Evolutionary conservation across 2,113 vertebrate species (phyloP).

Genomic region (Cathartes aura): DNA sequence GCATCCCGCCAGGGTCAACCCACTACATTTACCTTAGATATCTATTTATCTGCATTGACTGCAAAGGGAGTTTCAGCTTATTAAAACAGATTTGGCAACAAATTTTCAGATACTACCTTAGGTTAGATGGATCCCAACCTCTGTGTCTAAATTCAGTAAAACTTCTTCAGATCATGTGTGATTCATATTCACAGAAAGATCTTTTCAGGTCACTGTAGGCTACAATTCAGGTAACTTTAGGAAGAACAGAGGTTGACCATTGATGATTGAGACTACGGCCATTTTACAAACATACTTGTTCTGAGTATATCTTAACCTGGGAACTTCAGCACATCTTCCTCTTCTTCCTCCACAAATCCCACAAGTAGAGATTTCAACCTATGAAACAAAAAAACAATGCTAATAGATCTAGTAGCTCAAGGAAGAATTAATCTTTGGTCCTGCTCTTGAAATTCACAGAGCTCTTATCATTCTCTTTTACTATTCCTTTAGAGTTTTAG

Average conservation of each 20-base stretch:
- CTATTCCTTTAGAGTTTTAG: neutral
- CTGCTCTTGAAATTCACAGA: neutral
- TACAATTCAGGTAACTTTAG: neutral
- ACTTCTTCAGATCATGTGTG: neutral
- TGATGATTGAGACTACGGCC: neutral
- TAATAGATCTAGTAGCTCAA: neutral
- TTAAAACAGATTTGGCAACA: neutral
- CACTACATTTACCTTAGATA: neutral
- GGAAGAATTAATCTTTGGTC: neutral
- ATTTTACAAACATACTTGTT: neutral
- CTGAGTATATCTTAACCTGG: neutral
- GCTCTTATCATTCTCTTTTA: neutral
- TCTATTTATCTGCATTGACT: neutral
- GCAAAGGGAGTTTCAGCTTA: neutral
- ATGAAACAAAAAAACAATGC: neutral
- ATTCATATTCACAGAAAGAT: neutral
- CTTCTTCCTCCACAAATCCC: neutral
- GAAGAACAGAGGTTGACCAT: neutral
- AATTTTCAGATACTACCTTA: neutral
- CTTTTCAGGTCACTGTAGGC: neutral
- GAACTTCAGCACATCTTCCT: neutral
- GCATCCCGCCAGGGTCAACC: too few relatives aligned
- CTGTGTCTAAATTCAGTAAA: neutral
- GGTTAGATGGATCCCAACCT: neutral
- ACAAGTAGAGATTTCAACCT: neutral